Evolutionary conservation across 2,113 vertebrate species (phyloP).

Genomic region (Steatornis caripensis): DNA sequence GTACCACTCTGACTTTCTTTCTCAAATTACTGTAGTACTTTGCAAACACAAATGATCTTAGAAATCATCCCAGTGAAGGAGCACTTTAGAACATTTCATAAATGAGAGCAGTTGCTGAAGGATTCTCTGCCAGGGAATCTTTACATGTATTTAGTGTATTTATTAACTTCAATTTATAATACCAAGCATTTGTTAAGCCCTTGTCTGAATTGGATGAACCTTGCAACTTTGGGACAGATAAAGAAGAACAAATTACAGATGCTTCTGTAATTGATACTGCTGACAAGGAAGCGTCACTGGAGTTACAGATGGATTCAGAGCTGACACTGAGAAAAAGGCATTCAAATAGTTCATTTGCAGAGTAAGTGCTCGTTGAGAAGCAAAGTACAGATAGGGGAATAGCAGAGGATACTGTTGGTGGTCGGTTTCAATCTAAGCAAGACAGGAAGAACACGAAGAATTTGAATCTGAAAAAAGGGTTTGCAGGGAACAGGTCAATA

Average conservation of each 20-base stretch:
- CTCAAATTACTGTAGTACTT: not conserved
- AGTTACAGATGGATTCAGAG: slow-evolving; percentile 19
- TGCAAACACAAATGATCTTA: not conserved
- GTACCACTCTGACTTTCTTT: not conserved
- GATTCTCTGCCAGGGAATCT: not conserved
- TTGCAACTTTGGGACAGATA: not conserved
- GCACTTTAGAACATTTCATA: not conserved
- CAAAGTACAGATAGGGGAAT: not conserved
- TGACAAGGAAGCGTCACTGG: not conserved
- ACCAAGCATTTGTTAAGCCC: not conserved
- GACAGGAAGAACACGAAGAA: not conserved
- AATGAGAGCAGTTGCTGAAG: not conserved
- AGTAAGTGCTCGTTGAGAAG: slow-evolving; percentile 15
- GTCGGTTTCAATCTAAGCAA: slow-evolving; percentile 16
- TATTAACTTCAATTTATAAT: not conserved
- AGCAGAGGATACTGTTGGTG: slow-evolving; percentile 9
- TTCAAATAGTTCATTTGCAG: slow-evolving; percentile 14
- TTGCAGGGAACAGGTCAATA: not conserved
- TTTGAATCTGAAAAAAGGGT: not conserved
- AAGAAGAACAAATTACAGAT: slow-evolving; percentile 38
- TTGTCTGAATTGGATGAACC: not conserved
- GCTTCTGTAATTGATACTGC: slow-evolving; percentile 25
- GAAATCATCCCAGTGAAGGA: not conserved
- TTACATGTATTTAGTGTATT: not conserved
- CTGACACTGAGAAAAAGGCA: not conserved